Evolutionary conservation across 2,888 invertebrate species (phyloP).

Genomic region (Thera britannica): DNA sequence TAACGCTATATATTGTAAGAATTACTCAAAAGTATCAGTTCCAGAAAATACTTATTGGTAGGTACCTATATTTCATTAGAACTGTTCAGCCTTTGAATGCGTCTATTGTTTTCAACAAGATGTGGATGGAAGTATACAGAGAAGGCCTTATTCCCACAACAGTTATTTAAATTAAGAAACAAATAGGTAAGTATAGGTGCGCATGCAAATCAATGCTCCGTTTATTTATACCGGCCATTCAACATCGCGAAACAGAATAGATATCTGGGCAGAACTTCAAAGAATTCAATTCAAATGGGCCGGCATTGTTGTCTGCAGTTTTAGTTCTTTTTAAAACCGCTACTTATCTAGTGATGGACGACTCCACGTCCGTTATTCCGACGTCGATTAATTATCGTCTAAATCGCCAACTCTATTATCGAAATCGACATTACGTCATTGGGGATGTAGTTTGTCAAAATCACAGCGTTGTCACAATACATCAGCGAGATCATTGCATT

Average conservation of each 20-base stretch:
- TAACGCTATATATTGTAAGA: no score
- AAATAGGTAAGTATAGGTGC: conserved; percentile 26
- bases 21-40: no score
- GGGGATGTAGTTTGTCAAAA: conserved; percentile 70
- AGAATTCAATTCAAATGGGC: conserved; percentile 77
- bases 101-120: not conserved
- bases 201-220: conserved; percentile 38
- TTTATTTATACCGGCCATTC: conserved; percentile 46
- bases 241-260: conserved; percentile 56
- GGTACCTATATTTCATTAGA: no score
- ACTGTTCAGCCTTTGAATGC: not conserved
- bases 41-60: no score
- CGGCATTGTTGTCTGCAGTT: conserved; percentile 79
- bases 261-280: conserved; percentile 63
- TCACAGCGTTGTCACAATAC: conserved; percentile 64
- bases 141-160: conserved; percentile 24
- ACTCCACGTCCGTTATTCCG: conserved; percentile 55
- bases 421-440: conserved; percentile 71
- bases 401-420: conserved; percentile 69
- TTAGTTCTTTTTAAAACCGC: conserved; percentile 66
- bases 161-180: conserved; percentile 43
- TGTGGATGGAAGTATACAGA: not conserved
- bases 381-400: conserved; percentile 71
- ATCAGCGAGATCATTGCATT: conserved; percentile 57
- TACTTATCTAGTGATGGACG: conserved; percentile 69